Evolutionary conservation across 2,113 vertebrate genomes (phyloP).

Genomic region (Poeciliopsis turrubarensis): DNA sequence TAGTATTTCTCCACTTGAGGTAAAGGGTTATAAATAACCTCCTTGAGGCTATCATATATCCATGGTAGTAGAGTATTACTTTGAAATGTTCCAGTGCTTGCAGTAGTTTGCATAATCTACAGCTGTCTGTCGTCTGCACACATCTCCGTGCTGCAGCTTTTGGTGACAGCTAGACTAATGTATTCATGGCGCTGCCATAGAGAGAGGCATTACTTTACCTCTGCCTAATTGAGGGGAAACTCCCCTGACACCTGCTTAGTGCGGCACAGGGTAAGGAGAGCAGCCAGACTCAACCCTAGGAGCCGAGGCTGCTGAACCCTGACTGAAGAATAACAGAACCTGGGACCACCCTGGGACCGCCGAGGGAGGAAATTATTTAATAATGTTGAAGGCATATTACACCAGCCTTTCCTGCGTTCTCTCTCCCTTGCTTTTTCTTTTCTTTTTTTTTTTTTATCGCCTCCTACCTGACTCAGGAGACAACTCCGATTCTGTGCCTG

Average conservation of each 20-base stretch:
- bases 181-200: slow-evolving; percentile 68
- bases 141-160: slow-evolving; percentile 40
- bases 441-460: slow-evolving; percentile 26
- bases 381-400: slow-evolving; percentile 74
- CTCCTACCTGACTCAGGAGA: slow-evolving; percentile 49
- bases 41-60: slow-evolving; percentile 9
- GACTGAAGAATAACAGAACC: slow-evolving; percentile 67
- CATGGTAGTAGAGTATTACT: slow-evolving; percentile 5
- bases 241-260: slow-evolving; percentile 78
- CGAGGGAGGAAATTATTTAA: slow-evolving; percentile 71
- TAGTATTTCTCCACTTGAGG: slow-evolving; percentile 17
- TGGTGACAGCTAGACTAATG: slow-evolving; percentile 75
- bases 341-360: slow-evolving; percentile 67
- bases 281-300: slow-evolving; percentile 56
- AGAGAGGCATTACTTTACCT: slow-evolving; percentile 78
- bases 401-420: slow-evolving; percentile 39
- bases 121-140: slow-evolving; percentile 58
- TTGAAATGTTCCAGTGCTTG: slow-evolving; percentile 3
- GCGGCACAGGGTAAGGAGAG: slow-evolving; percentile 50
- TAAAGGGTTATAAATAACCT: slow-evolving; percentile 1
- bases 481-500: slow-evolving; percentile 52
- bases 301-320: slow-evolving; percentile 70
- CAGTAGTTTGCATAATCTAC: slow-evolving; percentile 41
- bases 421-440: slow-evolving; percentile 1
- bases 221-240: slow-evolving; percentile 84